phyloP scores from a whole-genome alignment of 2,113 vertebrate genomes.

The Circaetus cinerascens region DNA sequence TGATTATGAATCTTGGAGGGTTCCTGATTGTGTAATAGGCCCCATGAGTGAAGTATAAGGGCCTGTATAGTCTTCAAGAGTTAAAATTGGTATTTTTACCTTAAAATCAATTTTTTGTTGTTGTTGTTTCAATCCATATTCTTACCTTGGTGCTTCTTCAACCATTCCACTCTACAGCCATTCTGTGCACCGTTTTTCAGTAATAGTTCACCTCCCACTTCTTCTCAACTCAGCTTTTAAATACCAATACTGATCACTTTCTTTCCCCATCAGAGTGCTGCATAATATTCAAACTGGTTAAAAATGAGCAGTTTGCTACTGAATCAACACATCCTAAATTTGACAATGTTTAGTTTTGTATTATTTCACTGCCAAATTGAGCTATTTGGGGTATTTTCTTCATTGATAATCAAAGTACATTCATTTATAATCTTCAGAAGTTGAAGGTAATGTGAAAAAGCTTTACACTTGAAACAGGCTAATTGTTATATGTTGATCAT shows the following conservation, averaged over 20 bases:
- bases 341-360: not conserved
- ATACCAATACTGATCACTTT: not conserved
- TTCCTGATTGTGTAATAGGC: not conserved
- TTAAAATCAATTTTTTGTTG: not conserved
- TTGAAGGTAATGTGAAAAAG: not conserved
- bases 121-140: not conserved
- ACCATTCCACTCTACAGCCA: not conserved
- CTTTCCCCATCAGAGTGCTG: not conserved
- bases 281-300: not conserved
- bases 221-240: not conserved
- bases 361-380: not conserved
- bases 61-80: not conserved
- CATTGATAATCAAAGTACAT: not conserved
- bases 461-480: not conserved
- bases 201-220: not conserved
- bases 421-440: not conserved
- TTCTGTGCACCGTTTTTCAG: not conserved
- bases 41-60: not conserved
- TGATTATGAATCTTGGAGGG: not conserved
- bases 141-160: not conserved
- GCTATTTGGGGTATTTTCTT: not conserved
- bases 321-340: not conserved
- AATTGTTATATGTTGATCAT: not conserved
- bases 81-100: not conserved
- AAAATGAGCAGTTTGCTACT: not conserved